Conservation (phyloP, 2,888 invertebrate species). For the Amorpha juglandis region DNA sequence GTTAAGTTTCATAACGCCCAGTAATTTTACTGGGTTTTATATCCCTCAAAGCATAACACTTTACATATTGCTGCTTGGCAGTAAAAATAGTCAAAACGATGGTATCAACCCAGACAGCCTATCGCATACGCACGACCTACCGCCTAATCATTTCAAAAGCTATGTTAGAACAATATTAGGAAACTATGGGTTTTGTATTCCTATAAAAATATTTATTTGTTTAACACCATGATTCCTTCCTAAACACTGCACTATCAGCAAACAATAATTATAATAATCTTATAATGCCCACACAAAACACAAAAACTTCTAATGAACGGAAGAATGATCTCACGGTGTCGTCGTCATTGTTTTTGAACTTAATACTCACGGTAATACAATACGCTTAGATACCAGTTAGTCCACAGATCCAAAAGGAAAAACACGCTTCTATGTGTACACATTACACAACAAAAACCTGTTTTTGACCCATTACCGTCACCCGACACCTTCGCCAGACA, state of each 20-base stretch:
- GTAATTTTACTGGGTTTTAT: no score
- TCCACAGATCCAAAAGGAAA: conserved; percentile 30
- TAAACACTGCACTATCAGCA: conserved; percentile 1
- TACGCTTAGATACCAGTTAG: conserved; percentile 23
- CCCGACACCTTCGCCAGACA: conserved; percentile 51
- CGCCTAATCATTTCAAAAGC: no score
- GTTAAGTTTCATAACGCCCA: no score
- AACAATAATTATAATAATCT: conserved; percentile 22
- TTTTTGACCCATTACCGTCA: conserved; percentile 55
- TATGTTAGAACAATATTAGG: no score
- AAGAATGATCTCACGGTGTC: conserved; percentile 22
- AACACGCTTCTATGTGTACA: conserved; percentile 36
- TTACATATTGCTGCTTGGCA: no score
- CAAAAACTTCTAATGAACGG: conserved; percentile 8
- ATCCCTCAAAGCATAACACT: no score
- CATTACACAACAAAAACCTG: conserved; percentile 48
- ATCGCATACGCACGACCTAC: no score
- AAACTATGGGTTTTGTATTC: background rate
- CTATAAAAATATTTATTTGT: background rate
- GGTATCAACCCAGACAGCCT: no score
- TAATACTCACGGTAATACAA: conserved; percentile 16
- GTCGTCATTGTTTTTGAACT: conserved; percentile 10
- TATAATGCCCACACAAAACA: conserved; percentile 9
- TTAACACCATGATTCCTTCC: background rate
- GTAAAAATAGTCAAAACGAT: no score